Evolutionary conservation across 2,888 invertebrate genomes (phyloP).

Genomic region (Notodonta ziczac): DNA sequence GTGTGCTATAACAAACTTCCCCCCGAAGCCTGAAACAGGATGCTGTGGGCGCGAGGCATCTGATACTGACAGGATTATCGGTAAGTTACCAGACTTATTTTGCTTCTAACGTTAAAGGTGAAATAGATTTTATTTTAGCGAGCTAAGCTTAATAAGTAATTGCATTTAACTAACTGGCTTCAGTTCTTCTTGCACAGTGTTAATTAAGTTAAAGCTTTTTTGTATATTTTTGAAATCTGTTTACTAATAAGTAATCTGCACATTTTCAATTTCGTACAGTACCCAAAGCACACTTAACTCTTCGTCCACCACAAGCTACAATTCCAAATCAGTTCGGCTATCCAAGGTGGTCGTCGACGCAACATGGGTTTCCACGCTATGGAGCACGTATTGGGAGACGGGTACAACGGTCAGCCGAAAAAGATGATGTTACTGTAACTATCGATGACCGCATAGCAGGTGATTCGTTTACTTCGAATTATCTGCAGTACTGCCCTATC

Average conservation of each 20-base stretch:
- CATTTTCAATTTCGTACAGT: neutral
- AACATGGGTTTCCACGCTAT: neutral
- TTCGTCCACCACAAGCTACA: constrained; percentile 16
- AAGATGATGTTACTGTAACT: constrained; percentile 31
- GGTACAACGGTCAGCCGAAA: constrained; percentile 5
- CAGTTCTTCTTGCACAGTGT: neutral
- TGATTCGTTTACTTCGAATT: neutral
- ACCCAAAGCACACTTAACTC: constrained; percentile 2
- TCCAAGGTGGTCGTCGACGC: neutral
- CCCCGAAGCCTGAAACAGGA: constrained; percentile 61
- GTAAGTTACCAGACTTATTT: constrained; percentile 46
- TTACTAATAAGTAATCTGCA: too few species aligned
- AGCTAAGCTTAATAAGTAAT: constrained; percentile 9
- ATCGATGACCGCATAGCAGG: constrained; percentile 50
- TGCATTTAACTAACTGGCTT: neutral
- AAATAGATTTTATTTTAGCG: constrained; percentile 38
- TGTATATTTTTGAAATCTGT: neutral
- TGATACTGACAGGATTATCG: constrained; percentile 59
- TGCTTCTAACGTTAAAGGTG: constrained; percentile 25
- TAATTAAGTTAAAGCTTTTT: neutral
- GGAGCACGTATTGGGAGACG: neutral
- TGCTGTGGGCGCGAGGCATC: constrained; percentile 71
- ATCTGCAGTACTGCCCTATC: too few species aligned
- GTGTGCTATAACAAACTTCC: constrained; percentile 59
- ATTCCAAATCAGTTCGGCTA: constrained; percentile 10